Base-by-base conservation (phyloP, 2,888 invertebrate genomes). In the Drosophila rubida region DNA sequence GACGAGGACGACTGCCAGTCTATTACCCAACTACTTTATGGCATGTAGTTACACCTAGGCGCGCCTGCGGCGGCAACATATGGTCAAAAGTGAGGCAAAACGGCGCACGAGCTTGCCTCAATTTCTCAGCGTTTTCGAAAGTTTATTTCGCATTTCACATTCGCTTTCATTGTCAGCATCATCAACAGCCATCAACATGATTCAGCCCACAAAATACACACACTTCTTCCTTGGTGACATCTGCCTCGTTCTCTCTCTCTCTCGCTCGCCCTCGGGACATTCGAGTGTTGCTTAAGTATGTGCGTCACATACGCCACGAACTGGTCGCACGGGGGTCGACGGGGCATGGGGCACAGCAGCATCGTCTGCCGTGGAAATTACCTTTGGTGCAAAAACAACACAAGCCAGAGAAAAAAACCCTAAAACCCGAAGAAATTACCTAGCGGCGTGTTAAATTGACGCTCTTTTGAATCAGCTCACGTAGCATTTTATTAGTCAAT, bases 401-500 rank as follows among this genome's bases (percentile, higher is more conserved):
- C 49, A 49, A 46, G 61, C 55, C 65, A 59, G 5, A 55, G 61
- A 54, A 45, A 59, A 44, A 59, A 63, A 64, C 41, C 50, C 53
- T 55, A 61, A 67, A 68, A 61, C 59, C 46, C 19, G 30, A 46
- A 23, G 61, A 53, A 82, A 79, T 79, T 69, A 88, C 83, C 82
- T 82, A 76, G 76, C 58, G 53, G 46, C 69, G 76, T 70, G 66
- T 85, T 68, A 79, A 85, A 80, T 73, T 75, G 77, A 19, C 54
- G 44, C 14, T 37, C 59, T 88, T 69, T 51, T 58, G 50, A 77
- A 77, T 76, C 90, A 81, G 72, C 78, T 89, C 90, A 91, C 90
- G 90, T 91, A 83, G 73, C 58, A 59, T 90, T 90, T 90, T 90
- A 90, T 91, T 89, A 88, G 91, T 91, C 90, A 90, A 91, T 91